Conservation (phyloP, 2,888 invertebrate species). For the Cephus sareptanus region DNA sequence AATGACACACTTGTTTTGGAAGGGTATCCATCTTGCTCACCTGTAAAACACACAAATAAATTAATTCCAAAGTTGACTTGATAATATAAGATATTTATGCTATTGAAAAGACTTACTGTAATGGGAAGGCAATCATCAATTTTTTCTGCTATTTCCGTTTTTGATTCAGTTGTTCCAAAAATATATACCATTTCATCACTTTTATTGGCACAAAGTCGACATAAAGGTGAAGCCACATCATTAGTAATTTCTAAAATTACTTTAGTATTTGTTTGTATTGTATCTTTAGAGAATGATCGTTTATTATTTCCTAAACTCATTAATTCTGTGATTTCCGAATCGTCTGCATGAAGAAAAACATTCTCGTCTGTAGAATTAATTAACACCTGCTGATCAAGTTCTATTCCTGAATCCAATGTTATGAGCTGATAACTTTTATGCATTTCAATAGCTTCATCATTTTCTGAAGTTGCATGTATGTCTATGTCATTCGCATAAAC, state of each 20-base stretch:
- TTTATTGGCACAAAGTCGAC: slow-evolving; percentile 23
- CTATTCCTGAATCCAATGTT: background rate
- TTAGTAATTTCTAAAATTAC: background rate
- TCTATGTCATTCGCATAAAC: background rate
- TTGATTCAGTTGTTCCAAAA: background rate
- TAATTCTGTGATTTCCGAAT: background rate
- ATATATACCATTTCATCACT: slow-evolving; percentile 13
- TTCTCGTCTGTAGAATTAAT: background rate
- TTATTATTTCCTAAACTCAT: background rate
- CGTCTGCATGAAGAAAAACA: background rate
- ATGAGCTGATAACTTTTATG: background rate
- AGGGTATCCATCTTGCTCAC: slow-evolving; percentile 15
- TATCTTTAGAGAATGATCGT: background rate
- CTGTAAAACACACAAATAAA: slow-evolving; percentile 1
- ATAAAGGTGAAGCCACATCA: slow-evolving; percentile 6
- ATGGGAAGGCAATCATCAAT: slow-evolving; percentile 24
- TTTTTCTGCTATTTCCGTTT: slow-evolving; percentile 12
- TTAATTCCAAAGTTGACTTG: background rate
- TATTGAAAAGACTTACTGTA: slow-evolving; percentile 7
- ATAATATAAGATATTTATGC: background rate
- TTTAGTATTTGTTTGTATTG: background rate
- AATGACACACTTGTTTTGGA: slow-evolving; percentile 18
- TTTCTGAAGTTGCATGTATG: background rate
- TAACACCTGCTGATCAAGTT: background rate
- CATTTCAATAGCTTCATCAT: background rate